Evolutionary conservation across 2,113 vertebrate genomes (phyloP).

Genomic region (Scomber colias): DNA sequence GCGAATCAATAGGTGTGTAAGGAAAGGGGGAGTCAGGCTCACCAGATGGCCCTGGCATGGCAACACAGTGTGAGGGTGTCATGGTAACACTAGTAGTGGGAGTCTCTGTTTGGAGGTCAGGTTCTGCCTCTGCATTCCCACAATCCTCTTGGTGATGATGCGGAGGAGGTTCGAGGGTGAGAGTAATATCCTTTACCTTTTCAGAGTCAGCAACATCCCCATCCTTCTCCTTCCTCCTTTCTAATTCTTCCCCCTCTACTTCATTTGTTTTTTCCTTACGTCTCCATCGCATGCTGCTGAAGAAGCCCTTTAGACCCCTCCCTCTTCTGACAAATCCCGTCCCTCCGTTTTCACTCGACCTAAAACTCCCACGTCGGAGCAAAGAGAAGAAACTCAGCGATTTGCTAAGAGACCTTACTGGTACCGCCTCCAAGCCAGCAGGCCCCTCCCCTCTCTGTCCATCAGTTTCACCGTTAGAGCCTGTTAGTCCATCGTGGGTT

Average conservation of each 20-base stretch:
- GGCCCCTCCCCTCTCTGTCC: slow-evolving; percentile 87
- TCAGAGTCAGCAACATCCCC: slow-evolving; percentile 78
- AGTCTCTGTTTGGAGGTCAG: slow-evolving; percentile 57
- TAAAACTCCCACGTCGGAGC: slow-evolving; percentile 88
- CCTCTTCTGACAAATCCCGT: slow-evolving; percentile 87
- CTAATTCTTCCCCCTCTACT: slow-evolving; percentile 76
- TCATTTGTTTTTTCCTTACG: slow-evolving; percentile 87
- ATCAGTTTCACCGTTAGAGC: slow-evolving; percentile 83
- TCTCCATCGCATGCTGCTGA: slow-evolving; percentile 93
- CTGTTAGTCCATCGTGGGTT: slow-evolving; percentile 92
- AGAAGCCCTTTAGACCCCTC: slow-evolving; percentile 91
- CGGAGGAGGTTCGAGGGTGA: slow-evolving; percentile 81
- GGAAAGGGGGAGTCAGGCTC: slow-evolving; percentile 69
- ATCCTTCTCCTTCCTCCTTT: slow-evolving; percentile 76
- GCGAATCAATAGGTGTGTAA: slow-evolving; percentile 75
- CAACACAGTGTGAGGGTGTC: slow-evolving; percentile 72
- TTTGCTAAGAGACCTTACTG: slow-evolving; percentile 89
- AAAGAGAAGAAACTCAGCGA: slow-evolving; percentile 95
- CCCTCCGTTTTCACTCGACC: slow-evolving; percentile 82
- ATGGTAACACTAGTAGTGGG: slow-evolving; percentile 62
- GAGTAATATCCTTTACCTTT: slow-evolving; percentile 84
- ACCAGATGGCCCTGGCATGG: slow-evolving; percentile 72
- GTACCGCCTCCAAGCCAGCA: slow-evolving; percentile 71
- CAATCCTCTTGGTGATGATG: slow-evolving; percentile 74
- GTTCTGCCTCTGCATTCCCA: slow-evolving; percentile 61